Conservation (phyloP, 2,888 invertebrate species). For the Drosophila kokeensis region DNA sequence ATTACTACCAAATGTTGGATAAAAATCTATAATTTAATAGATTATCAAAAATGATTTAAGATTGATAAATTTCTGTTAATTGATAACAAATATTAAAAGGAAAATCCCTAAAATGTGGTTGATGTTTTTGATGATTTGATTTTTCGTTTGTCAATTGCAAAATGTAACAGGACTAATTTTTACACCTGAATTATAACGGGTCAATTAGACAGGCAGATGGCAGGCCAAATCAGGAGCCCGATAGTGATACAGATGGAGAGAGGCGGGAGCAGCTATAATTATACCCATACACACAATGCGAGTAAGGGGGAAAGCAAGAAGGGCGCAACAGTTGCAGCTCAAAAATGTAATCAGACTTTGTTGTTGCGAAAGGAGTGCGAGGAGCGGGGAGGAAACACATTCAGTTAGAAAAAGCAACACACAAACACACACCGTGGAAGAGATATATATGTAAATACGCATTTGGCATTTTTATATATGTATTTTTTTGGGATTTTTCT, state of each 20-base stretch:
- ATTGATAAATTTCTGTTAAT: not conserved
- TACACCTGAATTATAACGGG: slow-evolving; percentile 56
- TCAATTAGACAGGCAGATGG: slow-evolving; percentile 53
- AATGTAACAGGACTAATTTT: slow-evolving; percentile 43
- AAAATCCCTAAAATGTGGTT: slow-evolving; percentile 9
- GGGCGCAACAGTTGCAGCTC: slow-evolving; percentile 59
- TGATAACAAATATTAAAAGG: not conserved
- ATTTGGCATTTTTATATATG: slow-evolving; percentile 52
- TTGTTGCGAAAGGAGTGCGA: slow-evolving; percentile 42
- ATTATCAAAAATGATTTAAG: too few relatives aligned
- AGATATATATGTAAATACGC: slow-evolving; percentile 60
- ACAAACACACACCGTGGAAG: slow-evolving; percentile 46
- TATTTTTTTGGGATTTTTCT: slow-evolving; percentile 55
- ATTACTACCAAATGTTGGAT: slow-evolving; percentile 48
- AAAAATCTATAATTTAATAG: too few relatives aligned
- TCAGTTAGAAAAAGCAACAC: slow-evolving; percentile 63
- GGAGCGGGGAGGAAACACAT: slow-evolving; percentile 6
- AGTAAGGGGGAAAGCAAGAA: slow-evolving; percentile 24
- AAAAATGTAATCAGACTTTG: slow-evolving; percentile 73
- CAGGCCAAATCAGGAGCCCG: slow-evolving; percentile 30
- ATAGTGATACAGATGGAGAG: not conserved
- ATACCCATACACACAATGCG: slow-evolving; percentile 26
- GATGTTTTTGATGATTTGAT: slow-evolving; percentile 29
- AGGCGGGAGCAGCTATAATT: slow-evolving; percentile 27
- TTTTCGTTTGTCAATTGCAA: slow-evolving; percentile 33